Base-by-base conservation (phyloP, 2,113 vertebrate species). In the Caranx melampygus region DNA sequence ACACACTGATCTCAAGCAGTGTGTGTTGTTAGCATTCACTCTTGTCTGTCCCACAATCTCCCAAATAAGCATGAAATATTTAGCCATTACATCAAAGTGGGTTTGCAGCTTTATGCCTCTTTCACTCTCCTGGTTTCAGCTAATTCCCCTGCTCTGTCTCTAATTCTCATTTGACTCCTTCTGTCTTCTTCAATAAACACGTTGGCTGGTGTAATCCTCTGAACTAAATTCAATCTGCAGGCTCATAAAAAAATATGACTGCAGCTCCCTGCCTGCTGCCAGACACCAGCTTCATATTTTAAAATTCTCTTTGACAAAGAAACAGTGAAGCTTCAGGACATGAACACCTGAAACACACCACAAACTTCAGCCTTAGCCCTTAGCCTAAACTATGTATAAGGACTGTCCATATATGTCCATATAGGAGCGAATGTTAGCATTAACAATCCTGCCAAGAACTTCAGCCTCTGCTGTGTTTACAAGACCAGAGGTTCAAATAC, bases 61-160 rank as follows among this genome's bases (percentile, higher is more conserved):
- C 57, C 60, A 75, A 81, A 71, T 21, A 78, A 84, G 65, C 70
- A 71, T 72, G 65, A 81, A 75, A 75, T 68, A 75, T 84, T 81
- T 26, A 84, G n/a, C 10, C 55, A 11, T 70, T n/a, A 42, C 75
- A 81, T 81, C 51, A 78, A 40, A 66, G 47, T 62, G 54, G 79
- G 10, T 58, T 82, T 62, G 35, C 54, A 7, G 52, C 74, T 35
- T 52, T 14, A 57, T 21, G 52, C 40, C 13, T 62, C 34, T n/a
- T 35, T 44, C 18, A 33, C 57, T 69, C 44, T 54, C 18, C 55
- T 47, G 11, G 11, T 26, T 31, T 37, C 66, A 42, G 33, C n/a
- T 72, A 26, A 62, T 60, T 70, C 64, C 21, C 42, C 31, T 9
- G 45, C 57, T 51, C 64, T 26, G 18, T 45, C 47, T 35, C 21